Conservation (phyloP, 2,888 invertebrate species). For the Xestia ashworthii region DNA sequence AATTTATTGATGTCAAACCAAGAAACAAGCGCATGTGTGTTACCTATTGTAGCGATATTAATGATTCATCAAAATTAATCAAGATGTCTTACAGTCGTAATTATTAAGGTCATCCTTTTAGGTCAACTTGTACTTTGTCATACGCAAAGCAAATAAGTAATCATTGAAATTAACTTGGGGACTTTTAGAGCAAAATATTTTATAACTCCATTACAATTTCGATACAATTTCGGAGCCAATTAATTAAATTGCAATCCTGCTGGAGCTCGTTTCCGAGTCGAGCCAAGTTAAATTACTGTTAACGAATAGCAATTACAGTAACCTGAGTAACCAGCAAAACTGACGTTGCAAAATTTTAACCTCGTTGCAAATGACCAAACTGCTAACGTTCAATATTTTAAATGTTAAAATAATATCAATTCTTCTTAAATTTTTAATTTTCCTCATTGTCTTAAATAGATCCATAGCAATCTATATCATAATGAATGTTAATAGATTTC, state of each 20-base stretch:
- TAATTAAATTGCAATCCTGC: slow-evolving; percentile 57
- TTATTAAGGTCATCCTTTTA: slow-evolving; percentile 26
- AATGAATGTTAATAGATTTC: slow-evolving; percentile 54
- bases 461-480: slow-evolving; percentile 24
- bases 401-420: not conserved
- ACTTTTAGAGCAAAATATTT: slow-evolving; percentile 11
- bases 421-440: not conserved
- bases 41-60: slow-evolving; percentile 27
- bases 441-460: slow-evolving; percentile 8
- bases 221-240: slow-evolving; percentile 50
- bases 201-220: slow-evolving; percentile 23
- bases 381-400: slow-evolving; percentile 16
- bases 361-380: slow-evolving; percentile 21
- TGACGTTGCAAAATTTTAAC: slow-evolving; percentile 29
- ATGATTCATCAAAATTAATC: slow-evolving; percentile 46
- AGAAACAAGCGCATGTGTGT: slow-evolving; percentile 20
- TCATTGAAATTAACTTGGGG: not conserved
- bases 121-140: slow-evolving; percentile 28
- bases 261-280: slow-evolving; percentile 40
- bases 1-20: slow-evolving; percentile 29
- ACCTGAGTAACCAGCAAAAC: slow-evolving; percentile 38
- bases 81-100: slow-evolving; percentile 16
- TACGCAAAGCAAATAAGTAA: not conserved
- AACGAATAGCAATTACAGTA: slow-evolving; percentile 49
- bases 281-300: slow-evolving; percentile 51